These are phyloP conservation scores for Brachynemurus nebulosus DNA, from an alignment of 2,888 invertebrate genomes.

Conservation along the genomic window DNA sequence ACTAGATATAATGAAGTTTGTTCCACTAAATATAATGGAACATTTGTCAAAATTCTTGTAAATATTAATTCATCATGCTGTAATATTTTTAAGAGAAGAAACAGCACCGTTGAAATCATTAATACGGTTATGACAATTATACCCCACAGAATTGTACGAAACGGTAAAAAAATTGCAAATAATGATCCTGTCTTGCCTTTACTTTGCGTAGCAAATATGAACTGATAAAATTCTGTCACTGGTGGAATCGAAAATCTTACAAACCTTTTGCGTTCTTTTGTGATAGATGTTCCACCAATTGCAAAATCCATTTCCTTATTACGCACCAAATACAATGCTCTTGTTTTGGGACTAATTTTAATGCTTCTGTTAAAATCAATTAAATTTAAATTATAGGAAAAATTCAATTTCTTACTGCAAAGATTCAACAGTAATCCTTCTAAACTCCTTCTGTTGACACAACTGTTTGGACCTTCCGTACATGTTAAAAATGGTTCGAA, in stretches of 20 bases:
- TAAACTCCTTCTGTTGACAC: background rate
- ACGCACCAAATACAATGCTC: background rate
- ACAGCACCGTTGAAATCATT: background rate
- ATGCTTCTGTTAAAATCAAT: background rate
- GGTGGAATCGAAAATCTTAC: background rate
- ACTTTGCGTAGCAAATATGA: background rate
- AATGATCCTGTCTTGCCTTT: background rate
- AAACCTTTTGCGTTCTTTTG: background rate
- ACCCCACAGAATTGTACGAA: background rate
- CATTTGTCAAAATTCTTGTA: background rate
- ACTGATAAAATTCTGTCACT: background rate
- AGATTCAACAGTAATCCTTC: background rate
- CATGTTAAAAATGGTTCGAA: background rate
- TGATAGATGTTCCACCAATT: background rate
- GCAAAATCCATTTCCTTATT: background rate
- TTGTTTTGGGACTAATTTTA: background rate
- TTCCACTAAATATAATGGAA: background rate
- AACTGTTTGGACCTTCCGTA: background rate
- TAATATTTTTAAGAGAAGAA: background rate
- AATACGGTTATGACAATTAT: background rate
- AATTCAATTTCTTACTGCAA: constrained; percentile 2
- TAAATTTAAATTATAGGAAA: background rate
- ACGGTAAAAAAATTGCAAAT: constrained; percentile 3
- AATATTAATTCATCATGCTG: background rate
- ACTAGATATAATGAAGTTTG: background rate